Evolutionary conservation across 2,797 vertebrate species (phyloP).

Genomic region (Rachycentron canadum): DNA sequence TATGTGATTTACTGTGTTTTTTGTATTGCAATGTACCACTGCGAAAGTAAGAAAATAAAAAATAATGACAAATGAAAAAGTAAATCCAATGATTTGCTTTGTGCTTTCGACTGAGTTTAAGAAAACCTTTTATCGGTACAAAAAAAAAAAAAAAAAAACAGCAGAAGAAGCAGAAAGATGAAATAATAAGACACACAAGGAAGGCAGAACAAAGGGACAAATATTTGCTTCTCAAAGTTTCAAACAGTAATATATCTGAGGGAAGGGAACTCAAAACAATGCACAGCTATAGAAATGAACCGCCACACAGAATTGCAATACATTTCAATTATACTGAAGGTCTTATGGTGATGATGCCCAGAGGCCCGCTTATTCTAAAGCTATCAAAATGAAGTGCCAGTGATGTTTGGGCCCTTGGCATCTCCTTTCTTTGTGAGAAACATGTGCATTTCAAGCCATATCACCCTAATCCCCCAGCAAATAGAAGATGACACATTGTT

Average conservation of each 20-base stretch:
- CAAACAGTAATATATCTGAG: background rate
- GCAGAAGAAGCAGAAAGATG: conserved; percentile 33
- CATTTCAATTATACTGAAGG: conserved; percentile 43
- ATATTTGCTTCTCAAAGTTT: conserved; percentile 23
- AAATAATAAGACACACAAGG: conserved; percentile 20
- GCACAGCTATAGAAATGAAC: background rate
- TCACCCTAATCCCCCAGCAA: conserved; percentile 72
- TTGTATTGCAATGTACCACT: background rate
- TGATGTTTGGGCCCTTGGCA: conserved; percentile 69
- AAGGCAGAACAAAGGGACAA: conserved; percentile 23
- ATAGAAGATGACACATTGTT: conserved; percentile 72
- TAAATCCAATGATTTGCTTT: conserved; percentile 26
- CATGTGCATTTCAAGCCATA: conserved; percentile 59
- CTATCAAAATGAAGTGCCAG: conserved; percentile 53
- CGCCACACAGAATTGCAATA: background rate
- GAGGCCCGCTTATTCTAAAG: conserved; percentile 42
- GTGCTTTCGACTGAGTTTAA: conserved; percentile 20
- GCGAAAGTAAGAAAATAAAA: conserved; percentile 1
- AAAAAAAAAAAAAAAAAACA: too few relatives aligned
- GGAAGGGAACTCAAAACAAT: conserved; percentile 14
- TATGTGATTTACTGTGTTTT: conserved; percentile 4
- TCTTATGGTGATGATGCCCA: conserved; percentile 32
- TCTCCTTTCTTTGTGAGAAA: conserved; percentile 51
- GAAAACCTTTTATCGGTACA: conserved; percentile 7
- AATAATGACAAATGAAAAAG: conserved; percentile 22